Percentiles rank a stretch among this genome's conserved stretches.
These are phyloP conservation scores for Gymnobelideus leadbeateri DNA, from an alignment of 2,113 vertebrate species.

Conservation along the genomic window DNA sequence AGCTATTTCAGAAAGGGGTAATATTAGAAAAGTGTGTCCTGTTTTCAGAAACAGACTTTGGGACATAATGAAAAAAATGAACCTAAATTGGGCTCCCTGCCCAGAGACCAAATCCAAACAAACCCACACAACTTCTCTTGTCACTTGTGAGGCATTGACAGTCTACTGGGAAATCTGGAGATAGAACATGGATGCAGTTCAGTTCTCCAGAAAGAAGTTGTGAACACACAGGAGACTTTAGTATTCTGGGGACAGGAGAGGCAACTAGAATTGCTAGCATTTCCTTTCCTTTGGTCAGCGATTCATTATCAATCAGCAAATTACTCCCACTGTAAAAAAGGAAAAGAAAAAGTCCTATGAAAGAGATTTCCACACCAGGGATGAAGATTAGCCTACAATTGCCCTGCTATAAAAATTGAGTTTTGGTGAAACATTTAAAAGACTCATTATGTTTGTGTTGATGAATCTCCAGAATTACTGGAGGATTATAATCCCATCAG, in stretches of 20 bases:
- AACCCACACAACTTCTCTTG: not conserved
- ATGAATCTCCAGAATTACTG: not conserved
- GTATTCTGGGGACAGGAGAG: not conserved
- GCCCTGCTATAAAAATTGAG: not conserved
- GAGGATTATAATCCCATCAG: not conserved
- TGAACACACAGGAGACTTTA: not conserved
- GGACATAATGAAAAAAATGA: conserved; percentile 6
- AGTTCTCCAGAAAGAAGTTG: not conserved
- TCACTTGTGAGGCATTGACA: conserved; percentile 1
- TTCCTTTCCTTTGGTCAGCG: not conserved
- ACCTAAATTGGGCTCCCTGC: not conserved
- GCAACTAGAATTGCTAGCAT: not conserved
- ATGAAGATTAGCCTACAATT: not conserved
- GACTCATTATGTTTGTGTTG: not conserved
- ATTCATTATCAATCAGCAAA: not conserved
- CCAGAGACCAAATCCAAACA: not conserved
- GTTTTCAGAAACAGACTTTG: not conserved
- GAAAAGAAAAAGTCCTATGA: not conserved
- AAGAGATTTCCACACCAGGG: not conserved
- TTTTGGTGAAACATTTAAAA: not conserved
- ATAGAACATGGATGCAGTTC: not conserved
- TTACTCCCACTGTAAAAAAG: not conserved
- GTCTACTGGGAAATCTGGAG: conserved; percentile 6
- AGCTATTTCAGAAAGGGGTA: not conserved
- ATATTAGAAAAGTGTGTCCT: conserved; percentile 22